A percentile compares a stretch with the other conserved stretches of the same genome.
Conservation (phyloP, 2,113 vertebrate genomes). For the Cyprinodon variegatus region DNA sequence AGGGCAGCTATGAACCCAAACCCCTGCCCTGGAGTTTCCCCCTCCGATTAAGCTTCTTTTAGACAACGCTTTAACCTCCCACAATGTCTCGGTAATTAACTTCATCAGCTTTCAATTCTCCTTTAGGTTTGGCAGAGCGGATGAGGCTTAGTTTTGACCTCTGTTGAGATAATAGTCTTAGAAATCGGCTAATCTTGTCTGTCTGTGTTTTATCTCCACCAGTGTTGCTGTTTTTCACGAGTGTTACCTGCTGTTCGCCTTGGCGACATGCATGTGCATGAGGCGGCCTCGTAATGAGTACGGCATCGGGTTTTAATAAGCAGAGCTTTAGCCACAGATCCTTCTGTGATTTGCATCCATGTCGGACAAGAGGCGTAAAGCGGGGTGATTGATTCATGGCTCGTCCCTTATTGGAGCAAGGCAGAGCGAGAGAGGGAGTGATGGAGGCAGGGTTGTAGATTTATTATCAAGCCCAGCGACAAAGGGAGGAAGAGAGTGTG, state of each 20-base stretch:
- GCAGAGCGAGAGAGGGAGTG: constrained; percentile 36
- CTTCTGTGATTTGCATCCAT: constrained; percentile 76
- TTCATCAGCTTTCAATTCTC: constrained; percentile 59
- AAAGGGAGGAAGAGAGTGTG: constrained; percentile 81
- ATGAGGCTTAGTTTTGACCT: constrained; percentile 57
- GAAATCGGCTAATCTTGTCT: constrained; percentile 62
- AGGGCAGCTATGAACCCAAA: constrained; percentile 61
- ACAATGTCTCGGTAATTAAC: constrained; percentile 61
- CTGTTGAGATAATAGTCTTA: constrained; percentile 57
- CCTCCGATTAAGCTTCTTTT: constrained; percentile 63
- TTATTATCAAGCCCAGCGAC: constrained; percentile 77
- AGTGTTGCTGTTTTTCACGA: constrained; percentile 52
- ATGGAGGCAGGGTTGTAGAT: constrained; percentile 71
- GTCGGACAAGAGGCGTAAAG: constrained; percentile 71
- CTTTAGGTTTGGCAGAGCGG: constrained; percentile 62
- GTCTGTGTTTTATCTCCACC: constrained; percentile 59
- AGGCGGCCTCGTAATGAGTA: constrained; percentile 65
- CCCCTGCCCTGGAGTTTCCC: constrained; percentile 45
- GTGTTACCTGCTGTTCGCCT: constrained; percentile 68
- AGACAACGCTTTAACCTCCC: constrained; percentile 61
- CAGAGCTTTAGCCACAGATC: constrained; percentile 72
- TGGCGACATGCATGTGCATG: constrained; percentile 57
- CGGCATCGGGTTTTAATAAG: constrained; percentile 73
- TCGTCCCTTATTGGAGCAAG: constrained; percentile 59
- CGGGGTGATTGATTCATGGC: constrained; percentile 76